Percentiles rank a stretch among this genome's conserved stretches.
phyloP scores from a whole-genome alignment of 2,888 invertebrate species.

The Pseudolycoriella hygida region DNA sequence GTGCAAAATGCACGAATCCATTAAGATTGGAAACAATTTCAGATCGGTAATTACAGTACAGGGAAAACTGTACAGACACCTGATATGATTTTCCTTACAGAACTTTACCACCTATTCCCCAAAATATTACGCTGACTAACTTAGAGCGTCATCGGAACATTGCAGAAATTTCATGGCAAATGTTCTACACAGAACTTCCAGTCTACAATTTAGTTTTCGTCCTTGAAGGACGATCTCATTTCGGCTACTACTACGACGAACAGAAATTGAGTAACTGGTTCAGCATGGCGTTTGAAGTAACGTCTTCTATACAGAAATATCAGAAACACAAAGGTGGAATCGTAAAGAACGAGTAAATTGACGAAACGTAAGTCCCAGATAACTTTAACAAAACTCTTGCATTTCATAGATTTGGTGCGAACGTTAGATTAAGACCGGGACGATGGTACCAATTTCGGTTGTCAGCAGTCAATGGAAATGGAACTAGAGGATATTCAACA shows the following conservation, averaged over 20 bases:
- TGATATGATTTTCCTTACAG: conserved; percentile 13
- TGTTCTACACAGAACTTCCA: background rate
- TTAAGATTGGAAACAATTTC: conserved; percentile 36
- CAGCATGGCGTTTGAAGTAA: background rate
- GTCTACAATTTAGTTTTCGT: conserved; percentile 17
- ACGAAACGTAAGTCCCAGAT: too few species aligned
- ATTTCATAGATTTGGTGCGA: conserved; percentile 19
- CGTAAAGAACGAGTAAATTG: too few species aligned
- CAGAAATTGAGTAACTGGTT: background rate
- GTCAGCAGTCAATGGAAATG: conserved; percentile 52
- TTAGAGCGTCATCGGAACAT: conserved; percentile 4
- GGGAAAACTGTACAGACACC: too few species aligned
- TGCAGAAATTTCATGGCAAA: conserved; percentile 24
- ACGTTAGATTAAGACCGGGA: conserved; percentile 36
- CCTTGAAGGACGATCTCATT: conserved; percentile 51
- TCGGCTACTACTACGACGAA: conserved; percentile 26
- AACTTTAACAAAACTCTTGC: too few species aligned
- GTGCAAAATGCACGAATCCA: conserved; percentile 48
- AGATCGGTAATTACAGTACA: conserved; percentile 25
- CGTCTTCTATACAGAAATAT: background rate
- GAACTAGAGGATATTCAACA: conserved; percentile 51
- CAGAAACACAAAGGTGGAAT: too few species aligned
- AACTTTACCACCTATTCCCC: conserved; percentile 45
- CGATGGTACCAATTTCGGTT: conserved; percentile 67
- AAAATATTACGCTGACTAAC: conserved; percentile 33